Percentiles rank a stretch among this genome's conserved stretches.
Conservation (phyloP, 1,140 invertebrate genomes). For the Dolichoris vasculosae region DNA sequence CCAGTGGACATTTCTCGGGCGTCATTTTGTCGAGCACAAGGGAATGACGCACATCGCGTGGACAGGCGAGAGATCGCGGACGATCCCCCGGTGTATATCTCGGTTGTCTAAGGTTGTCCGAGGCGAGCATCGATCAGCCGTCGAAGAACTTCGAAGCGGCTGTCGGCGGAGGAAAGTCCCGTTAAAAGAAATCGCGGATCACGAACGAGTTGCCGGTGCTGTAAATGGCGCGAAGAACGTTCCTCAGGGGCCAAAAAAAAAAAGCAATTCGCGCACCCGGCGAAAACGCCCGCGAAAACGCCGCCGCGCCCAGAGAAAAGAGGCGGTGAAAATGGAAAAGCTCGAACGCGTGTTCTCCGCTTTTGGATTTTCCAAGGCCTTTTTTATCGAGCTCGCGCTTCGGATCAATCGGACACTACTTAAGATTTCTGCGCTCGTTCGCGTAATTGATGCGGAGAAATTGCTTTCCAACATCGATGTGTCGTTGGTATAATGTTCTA, state of each 20-base stretch:
- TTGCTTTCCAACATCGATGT: neutral
- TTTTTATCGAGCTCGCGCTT: neutral
- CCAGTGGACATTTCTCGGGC: too few species aligned
- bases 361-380: conserved; percentile 11
- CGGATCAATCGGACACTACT: neutral
- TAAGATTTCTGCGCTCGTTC: neutral
- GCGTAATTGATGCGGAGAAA: conserved; percentile 11
- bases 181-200: conserved; percentile 51
- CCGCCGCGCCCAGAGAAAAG: neutral
- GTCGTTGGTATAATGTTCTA: neutral
- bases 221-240: neutral
- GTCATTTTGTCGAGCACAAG: neutral
- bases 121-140: conserved; percentile 33
- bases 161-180: conserved; percentile 26
- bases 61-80: neutral
- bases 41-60: neutral
- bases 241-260: neutral
- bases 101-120: neutral
- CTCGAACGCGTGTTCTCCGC: neutral
- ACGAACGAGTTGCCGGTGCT: conserved; percentile 1
- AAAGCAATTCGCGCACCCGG: neutral
- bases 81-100: neutral
- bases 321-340: conserved; percentile 45
- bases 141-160: neutral
- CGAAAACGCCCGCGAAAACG: conserved; percentile 16